Base-by-base conservation (phyloP, 2,113 vertebrate genomes). In the Ceratotherium simum region DNA sequence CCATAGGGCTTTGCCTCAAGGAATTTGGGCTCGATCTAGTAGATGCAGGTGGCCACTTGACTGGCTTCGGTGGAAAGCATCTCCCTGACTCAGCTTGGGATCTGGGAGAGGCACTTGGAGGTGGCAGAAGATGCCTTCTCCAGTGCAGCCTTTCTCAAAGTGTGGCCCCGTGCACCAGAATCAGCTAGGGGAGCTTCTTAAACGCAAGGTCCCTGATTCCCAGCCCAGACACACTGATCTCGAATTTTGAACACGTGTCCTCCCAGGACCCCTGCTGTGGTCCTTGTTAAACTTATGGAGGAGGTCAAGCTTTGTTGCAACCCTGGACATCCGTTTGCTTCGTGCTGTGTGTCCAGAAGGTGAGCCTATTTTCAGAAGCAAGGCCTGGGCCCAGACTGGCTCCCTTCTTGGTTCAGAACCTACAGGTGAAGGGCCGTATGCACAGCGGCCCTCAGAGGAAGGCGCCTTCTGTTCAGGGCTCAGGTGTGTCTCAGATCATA, bases 91-190 rank as follows among this genome's bases (percentile, higher is more conserved):
- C 78, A 72, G 54, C 39, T 25, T 36, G n/a, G 36, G 29, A 51
- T 88, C 70, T 0, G 6, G 31, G 27, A 62, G 91, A 70, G 76
- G 20, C 51, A 36, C 20, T 14, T 51, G 56, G 60, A 42, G 58
- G 33, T 90, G 69, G 31, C 42, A 11, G 31, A 56, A 51, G 73
- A 36, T 25, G 39, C n/a, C 31, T 13, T 60, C 64, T 83, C 76
- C 67, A 42, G 25, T 39, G 2, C 62, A 16, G 39, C 67, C 42
- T 82, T 93, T 86, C 67, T 85, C 54, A 25, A 16, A 31, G 36
- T 72, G 7, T 60, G 70, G 27, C 31, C 8, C 0, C 0, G 0
- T n/a, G 14, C 42, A 17, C 51, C n/a, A 13, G 42, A 69, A 51
- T 73, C 62, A 25, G 4, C 65, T 10, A 42, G 70, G 13, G 27